Evolutionary conservation across 2,113 vertebrate genomes (phyloP).

Genomic region (Cranoglanis bouderius): DNA sequence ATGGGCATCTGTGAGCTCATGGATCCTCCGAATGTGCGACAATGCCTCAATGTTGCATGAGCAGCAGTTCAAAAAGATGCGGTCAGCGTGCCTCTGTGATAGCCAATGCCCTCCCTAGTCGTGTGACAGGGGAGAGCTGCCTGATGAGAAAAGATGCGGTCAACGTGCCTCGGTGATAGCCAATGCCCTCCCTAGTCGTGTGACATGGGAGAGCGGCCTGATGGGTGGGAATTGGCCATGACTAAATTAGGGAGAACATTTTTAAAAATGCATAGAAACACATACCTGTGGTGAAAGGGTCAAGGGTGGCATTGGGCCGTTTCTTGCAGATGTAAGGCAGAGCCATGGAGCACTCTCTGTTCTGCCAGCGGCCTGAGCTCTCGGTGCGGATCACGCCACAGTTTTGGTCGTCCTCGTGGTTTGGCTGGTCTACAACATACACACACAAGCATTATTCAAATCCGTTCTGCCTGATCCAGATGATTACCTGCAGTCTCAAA

Average conservation of each 20-base stretch:
- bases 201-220: background rate
- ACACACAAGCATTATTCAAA: slow-evolving; percentile 22
- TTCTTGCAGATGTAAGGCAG: slow-evolving; percentile 95
- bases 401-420: slow-evolving; percentile 87
- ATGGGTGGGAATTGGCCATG: background rate
- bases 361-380: slow-evolving; percentile 90
- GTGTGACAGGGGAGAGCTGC: background rate
- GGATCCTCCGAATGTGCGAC: background rate
- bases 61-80: background rate
- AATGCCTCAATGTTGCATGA: background rate
- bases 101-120: background rate
- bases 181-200: background rate
- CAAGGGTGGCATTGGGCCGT: slow-evolving; percentile 82
- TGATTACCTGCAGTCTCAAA: background rate
- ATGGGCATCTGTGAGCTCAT: background rate
- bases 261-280: background rate
- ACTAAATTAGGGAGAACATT: background rate
- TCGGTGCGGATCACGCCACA: slow-evolving; percentile 92
- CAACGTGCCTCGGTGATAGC: background rate
- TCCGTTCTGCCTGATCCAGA: background rate
- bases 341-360: slow-evolving; percentile 86
- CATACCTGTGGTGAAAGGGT: slow-evolving; percentile 77
- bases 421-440: slow-evolving; percentile 81
- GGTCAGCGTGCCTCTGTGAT: background rate
- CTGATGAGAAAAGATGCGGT: no score